These are phyloP conservation scores for Apotomis turbidana DNA, from an alignment of 2,888 invertebrate genomes.

Conservation along the genomic window DNA sequence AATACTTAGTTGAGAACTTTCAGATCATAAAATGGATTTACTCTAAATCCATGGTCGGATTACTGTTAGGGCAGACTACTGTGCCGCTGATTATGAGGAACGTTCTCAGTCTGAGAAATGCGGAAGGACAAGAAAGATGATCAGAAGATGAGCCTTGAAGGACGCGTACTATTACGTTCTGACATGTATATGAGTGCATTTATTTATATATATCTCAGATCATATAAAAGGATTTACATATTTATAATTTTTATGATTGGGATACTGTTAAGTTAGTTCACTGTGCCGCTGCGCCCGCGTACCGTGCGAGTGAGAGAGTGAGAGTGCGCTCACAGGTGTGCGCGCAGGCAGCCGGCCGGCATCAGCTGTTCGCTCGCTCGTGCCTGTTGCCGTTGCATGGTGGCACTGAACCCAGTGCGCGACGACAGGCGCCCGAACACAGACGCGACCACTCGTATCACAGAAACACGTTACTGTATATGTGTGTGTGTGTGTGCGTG, in stretches of 20 bases:
- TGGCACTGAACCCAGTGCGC: conserved; percentile 68
- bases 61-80: too few species aligned
- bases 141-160: too few species aligned
- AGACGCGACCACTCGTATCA: conserved; percentile 57
- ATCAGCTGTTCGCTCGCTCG: conserved; percentile 78
- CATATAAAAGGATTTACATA: background rate
- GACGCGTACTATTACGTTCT: too few species aligned
- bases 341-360: conserved; percentile 63
- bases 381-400: conserved; percentile 62
- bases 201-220: too few species aligned
- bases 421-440: conserved; percentile 69
- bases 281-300: conserved; percentile 45
- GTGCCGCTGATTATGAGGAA: too few species aligned
- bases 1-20: too few species aligned
- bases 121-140: too few species aligned
- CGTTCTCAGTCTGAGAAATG: too few species aligned
- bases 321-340: conserved; percentile 70
- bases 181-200: too few species aligned
- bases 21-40: too few species aligned
- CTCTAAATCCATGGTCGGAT: too few species aligned
- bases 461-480: conserved; percentile 44
- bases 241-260: background rate
- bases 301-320: conserved; percentile 73
- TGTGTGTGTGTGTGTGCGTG: conserved; percentile 72
- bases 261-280: background rate